Percentiles rank a stretch among this genome's conserved stretches.
Evolutionary conservation across 2,888 invertebrate genomes (phyloP).

Genomic region (Stegophylla sp.): DNA sequence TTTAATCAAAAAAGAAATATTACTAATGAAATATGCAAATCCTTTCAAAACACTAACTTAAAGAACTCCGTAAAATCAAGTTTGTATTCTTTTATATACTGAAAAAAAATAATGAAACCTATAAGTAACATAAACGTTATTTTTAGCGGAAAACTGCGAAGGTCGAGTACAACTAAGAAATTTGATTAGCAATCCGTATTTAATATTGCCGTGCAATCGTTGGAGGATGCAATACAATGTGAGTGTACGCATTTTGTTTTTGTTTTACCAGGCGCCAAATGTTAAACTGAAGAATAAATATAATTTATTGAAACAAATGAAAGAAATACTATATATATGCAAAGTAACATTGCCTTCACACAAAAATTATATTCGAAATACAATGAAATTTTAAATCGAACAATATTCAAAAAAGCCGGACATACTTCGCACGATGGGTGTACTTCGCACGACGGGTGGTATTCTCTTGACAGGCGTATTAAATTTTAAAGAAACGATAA

Average conservation of each 20-base stretch:
- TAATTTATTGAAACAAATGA: neutral
- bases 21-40: conserved; percentile 31
- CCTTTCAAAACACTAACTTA: neutral
- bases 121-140: neutral
- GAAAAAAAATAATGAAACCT: neutral
- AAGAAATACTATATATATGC: neutral
- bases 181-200: conserved; percentile 24
- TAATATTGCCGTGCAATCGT: conserved; percentile 39
- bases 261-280: neutral
- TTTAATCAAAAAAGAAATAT: conserved; percentile 12
- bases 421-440: too few species aligned
- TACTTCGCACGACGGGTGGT: too few species aligned
- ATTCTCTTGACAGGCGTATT: too few species aligned
- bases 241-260: conserved; percentile 35
- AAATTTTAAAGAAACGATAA: too few species aligned
- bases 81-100: neutral
- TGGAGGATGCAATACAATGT: conserved; percentile 58
- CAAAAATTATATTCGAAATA: too few species aligned
- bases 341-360: too few species aligned
- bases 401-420: too few species aligned
- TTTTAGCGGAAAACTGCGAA: conserved; percentile 52
- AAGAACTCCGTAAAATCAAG: conserved; percentile 31
- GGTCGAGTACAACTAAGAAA: conserved; percentile 19
- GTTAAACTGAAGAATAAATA: neutral
- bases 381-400: too few species aligned